Conservation (phyloP, 2,888 invertebrate genomes). For the Deilephila porcellus region DNA sequence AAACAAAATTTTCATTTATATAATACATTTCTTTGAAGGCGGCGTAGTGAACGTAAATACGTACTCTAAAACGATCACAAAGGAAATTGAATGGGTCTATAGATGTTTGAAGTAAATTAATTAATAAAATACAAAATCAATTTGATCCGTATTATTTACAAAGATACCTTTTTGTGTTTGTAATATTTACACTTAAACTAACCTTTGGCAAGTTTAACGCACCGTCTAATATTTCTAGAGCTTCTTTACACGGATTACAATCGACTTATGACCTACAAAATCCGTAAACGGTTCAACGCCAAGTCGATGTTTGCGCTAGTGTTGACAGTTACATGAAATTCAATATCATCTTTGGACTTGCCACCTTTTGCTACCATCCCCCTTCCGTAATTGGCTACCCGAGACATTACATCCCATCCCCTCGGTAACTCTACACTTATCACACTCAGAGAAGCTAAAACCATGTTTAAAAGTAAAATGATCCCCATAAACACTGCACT, state of each 20-base stretch:
- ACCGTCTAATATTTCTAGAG: slow-evolving; percentile 13
- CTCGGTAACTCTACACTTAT: slow-evolving; percentile 43
- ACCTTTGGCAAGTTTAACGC: not conserved
- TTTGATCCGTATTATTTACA: not conserved
- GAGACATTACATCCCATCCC: slow-evolving; percentile 43
- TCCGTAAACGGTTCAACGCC: not conserved
- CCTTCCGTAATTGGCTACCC: slow-evolving; percentile 50
- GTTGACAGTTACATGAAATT: slow-evolving; percentile 6
- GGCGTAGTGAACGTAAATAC: not conserved
- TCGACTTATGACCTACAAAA: slow-evolving; percentile 16
- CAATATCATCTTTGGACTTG: slow-evolving; percentile 14
- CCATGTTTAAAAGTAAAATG: slow-evolving; percentile 40
- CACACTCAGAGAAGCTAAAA: slow-evolving; percentile 35
- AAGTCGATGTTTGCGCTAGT: not conserved
- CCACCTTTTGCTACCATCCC: slow-evolving; percentile 3
- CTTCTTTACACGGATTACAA: slow-evolving; percentile 25
- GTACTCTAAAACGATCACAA: not conserved
- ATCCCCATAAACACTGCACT: slow-evolving; percentile 49
- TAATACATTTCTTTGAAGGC: not conserved
- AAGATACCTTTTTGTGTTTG: not conserved
- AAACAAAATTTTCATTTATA: not conserved
- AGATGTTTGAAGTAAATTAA: too few species aligned
- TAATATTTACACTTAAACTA: not conserved
- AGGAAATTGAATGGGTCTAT: not conserved
- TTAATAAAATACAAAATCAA: too few species aligned